Percentiles rank a stretch among this genome's conserved stretches.
Conservation (phyloP, 1,140 invertebrate genomes). For the Ceratina australensis region DNA sequence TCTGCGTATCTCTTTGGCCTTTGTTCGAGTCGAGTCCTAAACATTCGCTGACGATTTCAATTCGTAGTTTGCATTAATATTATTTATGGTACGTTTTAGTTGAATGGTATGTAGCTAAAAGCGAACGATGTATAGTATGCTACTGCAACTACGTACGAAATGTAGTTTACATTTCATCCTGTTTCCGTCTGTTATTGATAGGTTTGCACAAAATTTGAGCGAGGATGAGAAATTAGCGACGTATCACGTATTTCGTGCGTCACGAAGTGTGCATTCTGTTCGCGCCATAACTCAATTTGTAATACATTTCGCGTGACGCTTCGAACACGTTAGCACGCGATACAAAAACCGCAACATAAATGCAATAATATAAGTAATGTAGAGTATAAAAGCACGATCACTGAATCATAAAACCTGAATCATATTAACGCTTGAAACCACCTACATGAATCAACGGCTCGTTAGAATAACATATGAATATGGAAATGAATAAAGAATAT, state of each 20-base stretch:
- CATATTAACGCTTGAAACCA: constrained; percentile 5
- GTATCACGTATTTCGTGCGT: not conserved
- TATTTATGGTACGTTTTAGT: no score
- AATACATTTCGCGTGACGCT: not conserved
- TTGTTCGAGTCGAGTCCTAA: no score
- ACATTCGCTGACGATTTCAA: no score
- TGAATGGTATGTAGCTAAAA: no score
- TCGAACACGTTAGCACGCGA: not conserved
- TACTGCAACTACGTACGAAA: no score
- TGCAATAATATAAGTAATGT: not conserved
- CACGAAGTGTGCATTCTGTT: not conserved
- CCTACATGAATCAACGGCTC: no score
- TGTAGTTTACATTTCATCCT: not conserved
- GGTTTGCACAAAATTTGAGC: not conserved
- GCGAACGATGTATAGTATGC: no score
- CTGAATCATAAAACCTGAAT: not conserved
- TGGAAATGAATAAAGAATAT: not conserved
- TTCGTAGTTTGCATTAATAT: no score
- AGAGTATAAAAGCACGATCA: not conserved
- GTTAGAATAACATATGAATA: no score
- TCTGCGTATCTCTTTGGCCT: no score
- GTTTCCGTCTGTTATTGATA: not conserved
- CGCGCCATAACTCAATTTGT: not conserved
- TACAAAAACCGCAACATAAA: not conserved
- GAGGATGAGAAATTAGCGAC: not conserved